These are phyloP conservation scores for Norana najaformis DNA, from an alignment of 2,888 invertebrate genomes.

Conservation along the genomic window DNA sequence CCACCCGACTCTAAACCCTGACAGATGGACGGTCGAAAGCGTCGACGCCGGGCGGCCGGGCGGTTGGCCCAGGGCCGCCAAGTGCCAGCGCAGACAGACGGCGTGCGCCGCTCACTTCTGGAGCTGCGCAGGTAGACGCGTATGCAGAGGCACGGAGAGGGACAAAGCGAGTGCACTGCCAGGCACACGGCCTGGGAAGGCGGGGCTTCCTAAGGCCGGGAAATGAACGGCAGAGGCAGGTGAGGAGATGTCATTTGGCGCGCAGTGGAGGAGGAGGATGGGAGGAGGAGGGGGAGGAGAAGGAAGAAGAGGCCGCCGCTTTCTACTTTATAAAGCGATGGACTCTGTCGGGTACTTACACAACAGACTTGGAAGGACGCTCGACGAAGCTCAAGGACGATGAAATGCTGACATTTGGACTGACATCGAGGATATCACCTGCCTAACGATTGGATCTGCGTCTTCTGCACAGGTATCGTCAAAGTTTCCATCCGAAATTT, in stretches of 20 bases:
- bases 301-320: not conserved
- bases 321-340: not conserved
- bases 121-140: not conserved
- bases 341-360: not conserved
- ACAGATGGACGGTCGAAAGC: conserved; percentile 13
- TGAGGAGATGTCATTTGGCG: conserved; percentile 1
- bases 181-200: not conserved
- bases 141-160: not conserved
- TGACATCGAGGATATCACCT: not conserved
- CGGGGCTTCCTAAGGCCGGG: conserved; percentile 6
- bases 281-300: not conserved
- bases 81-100: not conserved
- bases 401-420: not conserved
- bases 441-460: not conserved
- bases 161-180: not conserved
- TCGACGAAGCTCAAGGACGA: not conserved
- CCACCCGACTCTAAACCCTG: conserved; percentile 13
- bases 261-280: not conserved
- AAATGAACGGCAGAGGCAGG: conserved; percentile 5
- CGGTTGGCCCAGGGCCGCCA: not conserved
- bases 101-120: not conserved
- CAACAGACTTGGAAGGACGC: not conserved
- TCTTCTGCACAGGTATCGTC: not conserved
- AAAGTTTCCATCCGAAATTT: not conserved
- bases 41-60: not conserved